A percentile compares a stretch with the other conserved stretches of the same genome.
Conservation (phyloP, 2,113 vertebrate species). For the Carollia perspicillata region DNA sequence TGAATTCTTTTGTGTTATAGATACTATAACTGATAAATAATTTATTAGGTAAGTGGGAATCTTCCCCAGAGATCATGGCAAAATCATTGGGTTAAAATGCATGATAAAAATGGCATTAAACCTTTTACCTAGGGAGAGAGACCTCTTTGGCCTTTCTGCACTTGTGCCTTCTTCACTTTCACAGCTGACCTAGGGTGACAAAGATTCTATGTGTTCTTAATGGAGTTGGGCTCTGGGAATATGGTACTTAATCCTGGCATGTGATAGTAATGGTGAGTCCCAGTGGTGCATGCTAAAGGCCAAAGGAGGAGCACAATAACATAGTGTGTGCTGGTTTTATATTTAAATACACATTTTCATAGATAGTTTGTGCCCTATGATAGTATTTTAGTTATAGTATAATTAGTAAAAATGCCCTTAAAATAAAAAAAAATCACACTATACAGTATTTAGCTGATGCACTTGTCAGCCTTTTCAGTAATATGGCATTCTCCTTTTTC, state of each 20-base stretch:
- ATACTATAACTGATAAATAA: conserved; percentile 24
- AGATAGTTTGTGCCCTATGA: background rate
- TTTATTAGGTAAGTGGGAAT: conserved; percentile 59
- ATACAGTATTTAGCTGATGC: background rate
- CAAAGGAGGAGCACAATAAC: background rate
- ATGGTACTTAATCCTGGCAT: background rate
- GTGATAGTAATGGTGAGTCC: conserved; percentile 12
- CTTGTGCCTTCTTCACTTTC: background rate
- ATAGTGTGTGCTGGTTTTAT: background rate
- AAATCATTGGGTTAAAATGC: conserved; percentile 52
- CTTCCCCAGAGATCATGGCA: conserved; percentile 42
- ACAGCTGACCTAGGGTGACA: background rate
- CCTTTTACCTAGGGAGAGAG: conserved; percentile 18
- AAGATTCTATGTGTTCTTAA: background rate
- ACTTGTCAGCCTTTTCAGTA: background rate
- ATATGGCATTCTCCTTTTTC: background rate
- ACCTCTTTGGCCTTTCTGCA: background rate
- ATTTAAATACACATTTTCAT: background rate
- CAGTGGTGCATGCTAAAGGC: background rate
- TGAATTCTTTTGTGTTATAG: background rate
- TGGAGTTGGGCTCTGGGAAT: background rate
- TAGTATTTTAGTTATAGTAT: accelerated
- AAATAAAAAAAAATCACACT: background rate
- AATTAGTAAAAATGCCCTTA: background rate
- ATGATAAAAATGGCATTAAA: conserved; percentile 52